These are phyloP conservation scores for Drosophila helvetica DNA, from an alignment of 2,888 invertebrate genomes.

Conservation along the genomic window DNA sequence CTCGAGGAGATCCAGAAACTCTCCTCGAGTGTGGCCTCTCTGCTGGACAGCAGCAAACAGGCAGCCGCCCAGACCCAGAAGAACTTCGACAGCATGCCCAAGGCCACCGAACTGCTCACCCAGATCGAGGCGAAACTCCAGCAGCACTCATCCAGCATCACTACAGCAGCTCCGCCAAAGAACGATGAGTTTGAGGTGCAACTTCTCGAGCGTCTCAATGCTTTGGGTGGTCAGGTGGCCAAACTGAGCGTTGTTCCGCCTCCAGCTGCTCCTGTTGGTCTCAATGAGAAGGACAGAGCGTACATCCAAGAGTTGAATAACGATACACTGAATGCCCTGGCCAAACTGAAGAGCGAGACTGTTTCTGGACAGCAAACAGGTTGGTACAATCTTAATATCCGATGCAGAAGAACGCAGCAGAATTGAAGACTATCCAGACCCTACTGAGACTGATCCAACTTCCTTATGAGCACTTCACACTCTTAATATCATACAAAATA, in stretches of 20 bases:
- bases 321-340: conserved; percentile 86
- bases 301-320: conserved; percentile 86
- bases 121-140: conserved; percentile 81
- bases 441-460: background rate
- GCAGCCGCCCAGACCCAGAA: conserved; percentile 77
- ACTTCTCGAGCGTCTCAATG: conserved; percentile 84
- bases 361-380: conserved; percentile 84
- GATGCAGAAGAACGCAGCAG: no score
- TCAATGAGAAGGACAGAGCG: conserved; percentile 84
- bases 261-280: conserved; percentile 47
- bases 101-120: conserved; percentile 75
- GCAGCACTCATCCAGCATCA: conserved; percentile 70
- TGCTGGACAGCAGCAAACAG: conserved; percentile 71
- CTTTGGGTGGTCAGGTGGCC: conserved; percentile 84
- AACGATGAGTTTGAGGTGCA: conserved; percentile 84
- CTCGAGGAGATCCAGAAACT: conserved; percentile 75
- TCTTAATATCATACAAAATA: no score
- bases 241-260: conserved; percentile 74
- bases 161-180: conserved; percentile 74
- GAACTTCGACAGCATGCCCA: conserved; percentile 72
- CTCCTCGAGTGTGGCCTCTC: conserved; percentile 66
- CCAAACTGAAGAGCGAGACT: conserved; percentile 85
- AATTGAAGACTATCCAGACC: no score
- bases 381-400: conserved; percentile 68
- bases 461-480: background rate